Conservation (phyloP, 2,888 invertebrate species). For the Notodonta dromedarius region DNA sequence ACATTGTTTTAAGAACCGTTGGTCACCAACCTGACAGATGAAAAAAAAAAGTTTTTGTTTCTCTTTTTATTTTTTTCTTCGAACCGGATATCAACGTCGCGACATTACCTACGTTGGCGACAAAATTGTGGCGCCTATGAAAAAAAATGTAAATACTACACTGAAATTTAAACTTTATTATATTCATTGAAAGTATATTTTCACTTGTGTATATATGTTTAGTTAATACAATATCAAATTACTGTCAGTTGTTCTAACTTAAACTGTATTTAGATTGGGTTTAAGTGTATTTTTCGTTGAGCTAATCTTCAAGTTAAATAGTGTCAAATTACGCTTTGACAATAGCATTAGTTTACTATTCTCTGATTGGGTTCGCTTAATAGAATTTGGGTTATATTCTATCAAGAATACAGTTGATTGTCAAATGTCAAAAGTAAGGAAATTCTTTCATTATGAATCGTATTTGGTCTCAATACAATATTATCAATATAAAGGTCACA, state of each 20-base stretch:
- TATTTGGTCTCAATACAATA: not conserved
- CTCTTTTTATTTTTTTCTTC: conserved; percentile 42
- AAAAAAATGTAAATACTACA: not conserved
- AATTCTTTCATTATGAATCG: conserved; percentile 5
- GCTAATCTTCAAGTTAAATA: conserved; percentile 24
- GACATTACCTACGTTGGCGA: conserved; percentile 66
- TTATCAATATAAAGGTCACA: not conserved
- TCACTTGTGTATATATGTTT: not conserved
- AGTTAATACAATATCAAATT: no score
- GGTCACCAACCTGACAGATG: conserved; percentile 42
- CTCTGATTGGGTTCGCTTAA: conserved; percentile 7
- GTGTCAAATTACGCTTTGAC: conserved; percentile 47
- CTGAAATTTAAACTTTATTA: not conserved
- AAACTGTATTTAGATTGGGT: no score
- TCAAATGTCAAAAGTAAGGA: not conserved
- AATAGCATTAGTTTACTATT: conserved; percentile 38
- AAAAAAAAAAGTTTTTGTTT: conserved; percentile 26
- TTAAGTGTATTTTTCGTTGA: not conserved
- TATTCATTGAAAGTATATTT: not conserved
- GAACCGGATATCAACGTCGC: conserved; percentile 77
- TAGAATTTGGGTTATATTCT: conserved; percentile 15
- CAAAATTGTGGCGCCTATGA: conserved; percentile 71
- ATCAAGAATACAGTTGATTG: not conserved
- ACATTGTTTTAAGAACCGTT: conserved; percentile 52
- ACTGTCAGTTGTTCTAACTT: no score